Evolutionary conservation across 2,888 invertebrate species (phyloP), one percentile per base, ranked within the genome.

Genomic region (Amphipoea lucens): DNA sequence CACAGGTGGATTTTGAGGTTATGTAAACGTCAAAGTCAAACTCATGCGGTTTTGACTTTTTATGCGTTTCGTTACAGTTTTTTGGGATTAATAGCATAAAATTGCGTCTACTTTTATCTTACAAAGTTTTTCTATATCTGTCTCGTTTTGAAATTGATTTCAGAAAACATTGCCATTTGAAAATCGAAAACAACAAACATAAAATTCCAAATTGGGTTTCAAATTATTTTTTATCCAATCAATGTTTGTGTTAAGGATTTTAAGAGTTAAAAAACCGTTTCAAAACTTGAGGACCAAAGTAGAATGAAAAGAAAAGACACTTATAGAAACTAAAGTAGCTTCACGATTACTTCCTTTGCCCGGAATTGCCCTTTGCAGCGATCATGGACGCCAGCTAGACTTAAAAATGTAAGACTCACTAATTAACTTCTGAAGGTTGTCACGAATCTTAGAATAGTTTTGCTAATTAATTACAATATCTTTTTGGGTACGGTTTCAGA

Each of bases 1-100:
- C 81, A 82, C 82, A 85, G 80, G 82, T 82, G 74, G 65, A 20
- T 72, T 83, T 87, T 73, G 74, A 91, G 91, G 91, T 92, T 92
- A 91, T 81, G n/a, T 77, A 36, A 66, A 86, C 73, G 89, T 90
- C 90, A 90, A 90, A 78, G 88, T 90, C 88, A 89, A 87, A 84
- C 72, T 86, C 87, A 85, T 83, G 87, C 17, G 80, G 70, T 74
- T 29, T 71, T 82, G 86, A 82, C 80, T 29, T 79, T 67, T 60
- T 12, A 14, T 0, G 4, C 66, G 72, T 81, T 84, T 36, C 66
- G 20, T 23, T 40, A 5, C 1, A 1, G 1, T 0, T 14, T 20
- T 57, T 29, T 23, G 2, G 2, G 2, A 62, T 5, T 0, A 1
- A 9, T 29, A 80, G 29, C 62, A 67, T 70, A 45, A 60, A 63